phyloP scores from a whole-genome alignment of 2,888 invertebrate species.

The Lasioglossum malachurum region DNA sequence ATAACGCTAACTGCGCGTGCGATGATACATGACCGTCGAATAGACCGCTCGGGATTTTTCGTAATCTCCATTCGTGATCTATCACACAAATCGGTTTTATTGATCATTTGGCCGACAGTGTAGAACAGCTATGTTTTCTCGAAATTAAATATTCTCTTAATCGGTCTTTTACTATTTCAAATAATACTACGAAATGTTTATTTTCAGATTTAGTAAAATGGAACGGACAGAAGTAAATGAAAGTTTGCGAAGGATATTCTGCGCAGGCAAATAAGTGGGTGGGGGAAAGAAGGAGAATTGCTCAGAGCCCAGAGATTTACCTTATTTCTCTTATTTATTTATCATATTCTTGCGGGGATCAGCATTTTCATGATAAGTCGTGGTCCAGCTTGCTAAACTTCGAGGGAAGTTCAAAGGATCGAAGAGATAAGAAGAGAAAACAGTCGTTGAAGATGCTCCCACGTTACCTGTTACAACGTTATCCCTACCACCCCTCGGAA shows the following conservation, averaged over 20 bases:
- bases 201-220: background rate
- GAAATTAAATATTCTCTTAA: background rate
- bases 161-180: background rate
- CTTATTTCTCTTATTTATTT: slow-evolving; percentile 10
- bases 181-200: background rate
- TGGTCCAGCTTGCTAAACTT: background rate
- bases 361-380: background rate
- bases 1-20: slow-evolving; percentile 24
- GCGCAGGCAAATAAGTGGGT: background rate
- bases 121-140: background rate
- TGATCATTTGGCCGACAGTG: slow-evolving; percentile 6
- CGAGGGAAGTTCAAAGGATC: background rate
- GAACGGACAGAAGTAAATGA: background rate
- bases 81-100: slow-evolving; percentile 3
- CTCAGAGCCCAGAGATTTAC: background rate
- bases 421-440: slow-evolving; percentile 8
- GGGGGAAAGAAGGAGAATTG: background rate
- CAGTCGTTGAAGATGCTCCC: background rate
- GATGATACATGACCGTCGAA: slow-evolving; percentile 45
- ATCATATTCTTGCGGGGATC: background rate
- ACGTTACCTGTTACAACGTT: slow-evolving; percentile 13
- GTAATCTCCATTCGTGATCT: slow-evolving; percentile 26
- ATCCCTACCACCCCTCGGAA: background rate
- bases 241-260: background rate
- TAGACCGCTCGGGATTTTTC: slow-evolving; percentile 37